Conservation (phyloP, 2,888 invertebrate genomes). For the Hylaea fasciaria region DNA sequence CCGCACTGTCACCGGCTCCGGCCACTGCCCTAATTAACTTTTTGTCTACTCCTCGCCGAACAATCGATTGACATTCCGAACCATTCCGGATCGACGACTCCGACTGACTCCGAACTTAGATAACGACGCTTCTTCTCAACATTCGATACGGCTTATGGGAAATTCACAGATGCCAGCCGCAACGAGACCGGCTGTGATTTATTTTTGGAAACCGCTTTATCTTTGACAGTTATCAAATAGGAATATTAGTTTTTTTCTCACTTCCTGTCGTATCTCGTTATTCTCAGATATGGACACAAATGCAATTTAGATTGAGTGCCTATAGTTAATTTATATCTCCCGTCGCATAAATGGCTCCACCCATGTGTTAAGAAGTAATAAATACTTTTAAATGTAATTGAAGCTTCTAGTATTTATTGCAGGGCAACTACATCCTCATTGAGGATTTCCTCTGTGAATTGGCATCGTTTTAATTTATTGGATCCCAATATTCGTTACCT, state of each 20-base stretch:
- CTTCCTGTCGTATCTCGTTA: constrained; percentile 36
- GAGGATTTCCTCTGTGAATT: constrained; percentile 47
- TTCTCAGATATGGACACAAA: constrained; percentile 23
- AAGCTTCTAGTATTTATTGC: constrained; percentile 41
- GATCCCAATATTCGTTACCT: constrained; percentile 10
- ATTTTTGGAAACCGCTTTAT: constrained; percentile 36
- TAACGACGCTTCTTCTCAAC: constrained; percentile 47
- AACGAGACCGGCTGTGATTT: constrained; percentile 33
- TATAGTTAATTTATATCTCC: constrained; percentile 41
- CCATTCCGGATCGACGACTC: constrained; percentile 54
- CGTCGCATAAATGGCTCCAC: constrained; percentile 32
- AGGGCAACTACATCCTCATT: constrained; percentile 33
- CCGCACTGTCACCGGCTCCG: constrained; percentile 62
- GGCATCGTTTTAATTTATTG: constrained; percentile 21
- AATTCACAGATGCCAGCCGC: constrained; percentile 38
- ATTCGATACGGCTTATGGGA: constrained; percentile 46
- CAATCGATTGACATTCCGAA: constrained; percentile 69
- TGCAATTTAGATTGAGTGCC: constrained; percentile 34
- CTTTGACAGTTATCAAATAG: constrained; percentile 35
- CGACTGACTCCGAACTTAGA: constrained; percentile 42
- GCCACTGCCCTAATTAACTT: constrained; percentile 77
- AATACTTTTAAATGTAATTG: constrained; percentile 36
- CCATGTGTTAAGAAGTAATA: constrained; percentile 43
- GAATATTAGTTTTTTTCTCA: constrained; percentile 36
- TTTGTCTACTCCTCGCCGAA: constrained; percentile 67